phyloP scores from a whole-genome alignment of 2,797 vertebrate species.

The Lepus townsendii region DNA sequence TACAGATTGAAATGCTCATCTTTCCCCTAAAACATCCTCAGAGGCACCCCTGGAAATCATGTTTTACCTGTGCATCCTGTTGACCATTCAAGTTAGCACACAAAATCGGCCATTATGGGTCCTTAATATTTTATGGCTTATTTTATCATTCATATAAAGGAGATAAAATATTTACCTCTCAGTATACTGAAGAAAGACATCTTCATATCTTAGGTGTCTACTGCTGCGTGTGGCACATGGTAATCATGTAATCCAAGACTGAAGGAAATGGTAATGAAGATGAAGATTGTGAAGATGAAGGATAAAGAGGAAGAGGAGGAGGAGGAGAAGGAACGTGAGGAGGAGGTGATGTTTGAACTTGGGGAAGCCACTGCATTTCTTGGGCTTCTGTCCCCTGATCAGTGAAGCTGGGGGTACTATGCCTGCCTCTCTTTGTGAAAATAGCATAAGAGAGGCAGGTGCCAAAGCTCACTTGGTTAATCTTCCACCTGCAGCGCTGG shows the following conservation, averaged over 20 bases:
- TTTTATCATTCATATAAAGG: neutral
- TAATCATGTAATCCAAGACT: too few relatives aligned
- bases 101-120: neutral
- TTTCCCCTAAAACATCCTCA: neutral
- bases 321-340: too few relatives aligned
- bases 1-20: neutral
- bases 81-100: neutral
- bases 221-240: rapidly evolving
- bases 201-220: neutral
- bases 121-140: neutral
- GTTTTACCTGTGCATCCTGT: neutral
- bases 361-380: neutral
- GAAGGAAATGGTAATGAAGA: neutral
- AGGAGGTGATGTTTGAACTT: neutral
- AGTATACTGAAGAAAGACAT: neutral
- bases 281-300: neutral
- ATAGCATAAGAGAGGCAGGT: too few relatives aligned
- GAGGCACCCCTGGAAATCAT: neutral
- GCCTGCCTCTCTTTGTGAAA: too few relatives aligned
- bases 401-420: neutral
- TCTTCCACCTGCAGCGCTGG: too few relatives aligned
- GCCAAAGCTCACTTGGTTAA: too few relatives aligned
- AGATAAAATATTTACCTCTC: neutral
- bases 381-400: neutral
- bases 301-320: neutral